Percentiles rank a stretch among this genome's conserved stretches.
Evolutionary conservation across 2,888 invertebrate species (phyloP).

Genomic region (Pimpla rufipes): DNA sequence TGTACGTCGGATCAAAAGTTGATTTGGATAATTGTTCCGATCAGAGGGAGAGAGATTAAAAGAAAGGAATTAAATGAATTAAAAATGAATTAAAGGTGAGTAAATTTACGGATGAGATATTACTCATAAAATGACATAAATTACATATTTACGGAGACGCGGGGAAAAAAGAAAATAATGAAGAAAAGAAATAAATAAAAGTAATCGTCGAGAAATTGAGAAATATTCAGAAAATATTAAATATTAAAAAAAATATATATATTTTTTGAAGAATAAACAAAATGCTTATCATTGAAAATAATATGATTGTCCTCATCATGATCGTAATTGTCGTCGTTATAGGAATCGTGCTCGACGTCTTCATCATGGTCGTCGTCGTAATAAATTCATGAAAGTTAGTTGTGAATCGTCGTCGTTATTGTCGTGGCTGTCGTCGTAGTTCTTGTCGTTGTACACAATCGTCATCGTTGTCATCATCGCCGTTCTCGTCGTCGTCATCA

Average conservation of each 20-base stretch:
- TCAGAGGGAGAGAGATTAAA: background rate
- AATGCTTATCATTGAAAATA: background rate
- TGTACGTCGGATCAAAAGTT: background rate
- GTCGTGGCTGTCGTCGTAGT: background rate
- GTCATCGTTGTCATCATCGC: background rate
- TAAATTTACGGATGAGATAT: too few species aligned
- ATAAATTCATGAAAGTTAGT: background rate
- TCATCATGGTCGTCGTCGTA: constrained; percentile 6
- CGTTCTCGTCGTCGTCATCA: background rate
- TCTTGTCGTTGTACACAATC: background rate
- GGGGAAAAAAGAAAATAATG: too few species aligned
- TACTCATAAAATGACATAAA: too few species aligned
- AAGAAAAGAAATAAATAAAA: too few species aligned
- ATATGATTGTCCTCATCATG: background rate
- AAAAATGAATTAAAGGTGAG: too few species aligned
- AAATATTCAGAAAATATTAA: background rate
- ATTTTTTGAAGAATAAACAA: background rate
- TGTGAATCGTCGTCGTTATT: constrained; percentile 4
- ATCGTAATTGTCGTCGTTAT: background rate
- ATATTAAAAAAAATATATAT: too few species aligned
- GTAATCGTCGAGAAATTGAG: too few species aligned
- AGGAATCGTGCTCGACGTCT: background rate
- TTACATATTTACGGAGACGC: too few species aligned
- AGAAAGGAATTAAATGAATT: background rate
- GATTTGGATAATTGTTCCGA: background rate